Evolutionary conservation across 2,113 vertebrate genomes (phyloP).

Genomic region (Corythornis madagascariensis): DNA sequence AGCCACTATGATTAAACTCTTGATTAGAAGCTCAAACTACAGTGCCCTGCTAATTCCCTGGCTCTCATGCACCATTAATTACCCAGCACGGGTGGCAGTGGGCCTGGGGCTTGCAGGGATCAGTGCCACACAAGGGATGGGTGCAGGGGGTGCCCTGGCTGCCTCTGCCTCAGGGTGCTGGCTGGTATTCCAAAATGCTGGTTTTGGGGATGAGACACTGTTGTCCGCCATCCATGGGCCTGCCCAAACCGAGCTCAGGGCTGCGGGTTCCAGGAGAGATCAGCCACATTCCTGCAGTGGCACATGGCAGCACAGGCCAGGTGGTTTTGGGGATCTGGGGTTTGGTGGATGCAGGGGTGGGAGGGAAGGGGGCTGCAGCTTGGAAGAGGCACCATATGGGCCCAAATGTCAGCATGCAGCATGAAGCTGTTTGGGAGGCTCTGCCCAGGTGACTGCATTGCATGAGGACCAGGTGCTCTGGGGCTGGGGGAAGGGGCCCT

Average conservation of each 20-base stretch:
- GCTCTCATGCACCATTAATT: slow-evolving; percentile 25
- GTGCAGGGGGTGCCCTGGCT: neutral
- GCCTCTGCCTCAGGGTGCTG: neutral
- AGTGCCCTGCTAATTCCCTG: slow-evolving; percentile 31
- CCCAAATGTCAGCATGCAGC: neutral
- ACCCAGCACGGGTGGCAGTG: fast-evolving
- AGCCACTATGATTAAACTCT: slow-evolving; percentile 59
- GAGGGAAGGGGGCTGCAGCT: neutral
- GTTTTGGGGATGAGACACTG: neutral
- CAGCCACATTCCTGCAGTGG: fast-evolving
- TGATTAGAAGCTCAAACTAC: slow-evolving; percentile 60
- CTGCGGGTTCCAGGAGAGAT: neutral
- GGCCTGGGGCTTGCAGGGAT: neutral
- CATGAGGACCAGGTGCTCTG: neutral
- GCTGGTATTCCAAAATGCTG: neutral
- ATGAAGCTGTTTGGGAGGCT: fast-evolving
- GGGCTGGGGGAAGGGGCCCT: neutral
- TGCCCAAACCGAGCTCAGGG: neutral
- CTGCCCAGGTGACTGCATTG: neutral
- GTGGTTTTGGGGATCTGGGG: neutral
- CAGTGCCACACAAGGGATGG: fast-evolving
- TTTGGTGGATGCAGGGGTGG: neutral
- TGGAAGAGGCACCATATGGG: neutral
- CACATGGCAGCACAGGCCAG: fast-evolving
- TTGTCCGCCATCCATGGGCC: neutral